Evolutionary conservation across 2,113 vertebrate genomes (phyloP).

Genomic region (Scortum barcoo): DNA sequence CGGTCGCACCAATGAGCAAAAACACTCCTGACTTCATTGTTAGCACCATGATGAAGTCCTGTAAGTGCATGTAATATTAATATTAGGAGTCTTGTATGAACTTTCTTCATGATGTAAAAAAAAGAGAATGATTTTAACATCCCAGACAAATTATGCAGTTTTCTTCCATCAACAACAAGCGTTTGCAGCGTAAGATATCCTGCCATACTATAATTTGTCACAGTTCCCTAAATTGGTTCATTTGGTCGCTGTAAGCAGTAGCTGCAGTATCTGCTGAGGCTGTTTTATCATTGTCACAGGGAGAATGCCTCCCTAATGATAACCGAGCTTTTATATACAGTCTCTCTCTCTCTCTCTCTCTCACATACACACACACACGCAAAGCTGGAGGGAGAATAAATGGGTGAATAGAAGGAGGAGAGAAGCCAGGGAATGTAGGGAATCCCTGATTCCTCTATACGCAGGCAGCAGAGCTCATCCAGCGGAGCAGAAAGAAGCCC

Average conservation of each 20-base stretch:
- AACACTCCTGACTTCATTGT: slow-evolving; percentile 1
- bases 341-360: slow-evolving; percentile 3
- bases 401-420: slow-evolving; percentile 45
- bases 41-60: not conserved
- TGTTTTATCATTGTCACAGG: slow-evolving; percentile 58
- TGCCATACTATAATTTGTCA: slow-evolving; percentile 41
- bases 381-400: slow-evolving; percentile 40
- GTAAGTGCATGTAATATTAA: not conserved
- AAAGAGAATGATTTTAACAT: not conserved
- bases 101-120: not conserved
- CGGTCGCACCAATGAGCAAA: slow-evolving; percentile 18
- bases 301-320: slow-evolving; percentile 55
- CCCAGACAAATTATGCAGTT: not conserved
- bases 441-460: slow-evolving; percentile 69
- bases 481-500: slow-evolving; percentile 70
- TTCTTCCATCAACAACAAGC: slow-evolving; percentile 11
- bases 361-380: too few relatives aligned
- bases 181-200: slow-evolving; percentile 9
- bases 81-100: not conserved
- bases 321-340: slow-evolving; percentile 44
- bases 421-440: slow-evolving; percentile 59
- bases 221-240: slow-evolving; percentile 47
- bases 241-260: slow-evolving; percentile 50
- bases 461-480: slow-evolving; percentile 53
- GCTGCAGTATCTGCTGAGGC: slow-evolving; percentile 47